phyloP scores from a whole-genome alignment of 30 jellyfish, hydroid and myxozoan species.

The Nemopilema nomurai region DNA sequence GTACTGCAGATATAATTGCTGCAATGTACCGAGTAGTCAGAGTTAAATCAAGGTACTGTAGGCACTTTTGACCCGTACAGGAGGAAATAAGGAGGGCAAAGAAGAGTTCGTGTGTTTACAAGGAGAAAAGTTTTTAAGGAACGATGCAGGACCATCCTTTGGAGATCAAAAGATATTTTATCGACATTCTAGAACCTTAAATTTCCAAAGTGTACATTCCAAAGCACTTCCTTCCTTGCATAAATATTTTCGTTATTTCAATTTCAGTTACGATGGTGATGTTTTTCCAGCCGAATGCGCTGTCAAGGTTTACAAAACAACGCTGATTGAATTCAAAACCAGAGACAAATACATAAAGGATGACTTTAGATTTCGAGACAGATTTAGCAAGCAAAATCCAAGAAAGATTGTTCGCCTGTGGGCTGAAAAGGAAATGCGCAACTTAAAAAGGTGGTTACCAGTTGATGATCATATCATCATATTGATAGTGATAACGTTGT shows the following conservation, averaged over 20 bases:
- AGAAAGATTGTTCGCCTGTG: conserved; percentile 83
- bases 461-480: not conserved
- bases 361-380: conserved; percentile 90
- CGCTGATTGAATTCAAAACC: conserved; percentile 92
- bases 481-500: not conserved
- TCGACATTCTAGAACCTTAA: no score
- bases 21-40: no score
- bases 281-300: conserved; percentile 91
- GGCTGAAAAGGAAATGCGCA: conserved; percentile 99
- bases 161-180: no score
- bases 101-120: no score
- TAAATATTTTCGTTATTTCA: not conserved
- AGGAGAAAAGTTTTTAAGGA: no score
- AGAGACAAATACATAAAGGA: conserved; percentile 96
- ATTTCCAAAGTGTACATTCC: not conserved
- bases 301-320: conserved; percentile 89
- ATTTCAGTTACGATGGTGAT: conserved; percentile 59
- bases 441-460: conserved; percentile 67
- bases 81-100: no score
- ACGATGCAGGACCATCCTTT: no score
- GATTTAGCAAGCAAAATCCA: conserved; percentile 94
- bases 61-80: no score
- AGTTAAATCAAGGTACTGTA: no score
- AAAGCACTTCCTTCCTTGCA: not conserved
- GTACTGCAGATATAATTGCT: no score